Evolutionary conservation across 2,888 invertebrate genomes (phyloP), one percentile per base, ranked within the genome.

Genomic region (Drepanosiphum platanoidis): DNA sequence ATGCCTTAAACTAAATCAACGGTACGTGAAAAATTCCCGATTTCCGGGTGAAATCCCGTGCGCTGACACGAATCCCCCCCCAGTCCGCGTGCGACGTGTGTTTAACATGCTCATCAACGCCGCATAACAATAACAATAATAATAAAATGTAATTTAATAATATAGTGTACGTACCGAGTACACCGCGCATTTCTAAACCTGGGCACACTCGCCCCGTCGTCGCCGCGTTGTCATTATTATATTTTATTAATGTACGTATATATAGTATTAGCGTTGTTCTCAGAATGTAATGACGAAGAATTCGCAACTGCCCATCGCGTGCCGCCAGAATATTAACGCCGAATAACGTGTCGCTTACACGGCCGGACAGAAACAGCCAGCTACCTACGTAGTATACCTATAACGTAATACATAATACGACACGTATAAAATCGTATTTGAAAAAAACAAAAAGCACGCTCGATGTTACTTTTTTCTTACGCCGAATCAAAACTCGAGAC

Each of bases 221-320:
- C 46, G 71, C 30, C 70, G 42, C 36, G 64, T 80, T 8, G 39
- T 36, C 39, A n/a, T 36, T 22, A 58, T 61, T 78, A 36, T 78
- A 79, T 66, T 77, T 77, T 66, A 79, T 66, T 79, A 66, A 66
- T n/a, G n/a, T n/a, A n/a, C n/a, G n/a, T n/a, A n/a, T n/a, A n/a
- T 79, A 79, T 64, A 79, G 30, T 30, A 42, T 72, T 42, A 72
- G 39, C 30, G n/a, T 72, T 42, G n/a, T 70, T 32, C 34, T 34
- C 15, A 58, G 81, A 81, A 81, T 71, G 70, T 81, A 70, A 79
- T 46, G 46, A 42, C 58, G 58, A 81, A 81, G 71, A 71, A 81
- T 81, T 81, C 71, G 80, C 80, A 52, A 70, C 15, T 34, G 70
- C 3, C 61, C 61, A 34, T 8, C 46, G 64, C n/a, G 46, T 22